Evolutionary conservation across 2,113 vertebrate species (phyloP), one percentile per base, ranked within the genome.

Genomic region (Murina feae): DNA sequence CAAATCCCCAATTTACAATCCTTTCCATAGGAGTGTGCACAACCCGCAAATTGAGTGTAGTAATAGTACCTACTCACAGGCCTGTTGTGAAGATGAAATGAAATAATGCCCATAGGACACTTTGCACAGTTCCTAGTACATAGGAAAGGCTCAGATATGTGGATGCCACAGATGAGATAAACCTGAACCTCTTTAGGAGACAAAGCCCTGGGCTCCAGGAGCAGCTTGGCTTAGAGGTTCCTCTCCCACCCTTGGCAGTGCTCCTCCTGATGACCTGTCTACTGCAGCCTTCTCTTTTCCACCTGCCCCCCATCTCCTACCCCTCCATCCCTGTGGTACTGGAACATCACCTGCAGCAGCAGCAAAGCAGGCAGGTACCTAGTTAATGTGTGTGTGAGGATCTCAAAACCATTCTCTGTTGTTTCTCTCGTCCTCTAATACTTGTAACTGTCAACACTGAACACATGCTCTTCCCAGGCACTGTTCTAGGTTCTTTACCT

Each of bases 271-370:
- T 16, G 21, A 9, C n/a, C 28, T 32, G 12, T 53, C 10, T 0
- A 18, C 28, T 32, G 20, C 13, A 37, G 63, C 55, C 75, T 42
- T n/a, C 47, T 17, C 32, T 8, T 35, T 39, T 13, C 25, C 39
- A 25, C 9, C 4, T 1, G n/a, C 11, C 4, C 37, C 2, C 23
- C 21, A 42, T 9, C 21, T 3, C 1, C 55, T 9, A 3, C 11
- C 44, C 44, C 44, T 9, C 23, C 2, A 9, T 21, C 58, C 58
- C 25, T 6, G 12, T 37, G 49, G 20, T 23, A 32, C 69, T 39
- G 55, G 28, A 55, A 17, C 14, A 18, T 47, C 11, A 8, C 20
- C 60, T 23, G 10, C 37, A 51, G 63, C 42, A 23, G 42, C 79
- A 74, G 39, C 66, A 47, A 79, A 69, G 42, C 42, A 75, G 63